A percentile compares a stretch with the other conserved stretches of the same genome.
Conservation (phyloP, 1,140 invertebrate species). For the Xylocopa sonorina region DNA sequence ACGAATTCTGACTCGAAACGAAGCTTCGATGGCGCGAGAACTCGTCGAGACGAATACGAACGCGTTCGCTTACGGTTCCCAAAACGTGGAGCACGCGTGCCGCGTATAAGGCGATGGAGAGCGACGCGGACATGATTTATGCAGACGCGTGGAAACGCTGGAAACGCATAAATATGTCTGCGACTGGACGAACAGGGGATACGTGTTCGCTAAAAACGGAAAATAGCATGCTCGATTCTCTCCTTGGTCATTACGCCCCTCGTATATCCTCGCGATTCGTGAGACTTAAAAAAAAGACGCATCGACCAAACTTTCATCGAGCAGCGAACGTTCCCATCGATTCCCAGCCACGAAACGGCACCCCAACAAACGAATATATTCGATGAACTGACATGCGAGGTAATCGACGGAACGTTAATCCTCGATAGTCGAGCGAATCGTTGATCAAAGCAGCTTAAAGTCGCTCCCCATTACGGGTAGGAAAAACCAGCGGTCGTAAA, state of each 20-base stretch:
- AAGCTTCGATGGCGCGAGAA: not conserved
- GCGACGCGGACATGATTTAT: constrained; percentile 49
- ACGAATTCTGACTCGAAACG: no score
- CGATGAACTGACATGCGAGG: not conserved
- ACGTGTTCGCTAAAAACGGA: constrained; percentile 37
- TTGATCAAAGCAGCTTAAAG: not conserved
- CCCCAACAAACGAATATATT: not conserved
- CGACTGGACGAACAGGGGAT: constrained; percentile 14
- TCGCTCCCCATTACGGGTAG: not conserved
- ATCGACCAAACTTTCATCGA: not conserved
- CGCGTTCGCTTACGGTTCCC: constrained; percentile 24
- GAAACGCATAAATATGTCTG: constrained; percentile 56
- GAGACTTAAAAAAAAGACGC: constrained; percentile 27
- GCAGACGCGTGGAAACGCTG: constrained; percentile 52
- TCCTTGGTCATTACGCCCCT: not conserved
- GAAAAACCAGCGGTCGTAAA: constrained; percentile 11
- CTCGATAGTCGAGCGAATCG: not conserved
- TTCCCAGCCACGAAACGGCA: not conserved
- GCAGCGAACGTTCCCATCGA: not conserved
- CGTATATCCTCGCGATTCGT: constrained; percentile 29
- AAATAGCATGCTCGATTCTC: constrained; percentile 53
- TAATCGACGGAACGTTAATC: not conserved
- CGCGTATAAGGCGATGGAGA: constrained; percentile 14
- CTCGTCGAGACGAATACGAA: not conserved
- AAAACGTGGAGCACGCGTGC: constrained; percentile 56